A percentile compares a stretch with the other conserved stretches of the same genome.
phyloP scores from a whole-genome alignment of 2,113 vertebrate species.

The Fulmarus glacialis region DNA sequence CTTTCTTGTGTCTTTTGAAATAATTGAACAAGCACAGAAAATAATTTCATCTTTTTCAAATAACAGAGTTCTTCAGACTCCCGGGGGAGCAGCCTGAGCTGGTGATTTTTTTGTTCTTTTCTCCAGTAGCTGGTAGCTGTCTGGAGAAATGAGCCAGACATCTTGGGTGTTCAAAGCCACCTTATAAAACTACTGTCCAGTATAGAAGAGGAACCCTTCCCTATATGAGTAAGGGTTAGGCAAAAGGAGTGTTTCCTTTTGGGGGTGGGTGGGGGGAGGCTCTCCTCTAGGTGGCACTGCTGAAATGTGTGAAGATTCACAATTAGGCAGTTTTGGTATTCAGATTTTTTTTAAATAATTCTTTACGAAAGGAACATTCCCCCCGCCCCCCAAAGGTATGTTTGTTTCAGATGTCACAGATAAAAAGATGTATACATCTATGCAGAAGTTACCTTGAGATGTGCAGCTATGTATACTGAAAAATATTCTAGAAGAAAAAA shows the following conservation, averaged over 20 bases:
- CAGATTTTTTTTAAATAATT: background rate
- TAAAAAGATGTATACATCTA: background rate
- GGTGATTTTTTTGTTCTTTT: background rate
- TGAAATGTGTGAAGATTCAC: background rate
- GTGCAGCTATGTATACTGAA: background rate
- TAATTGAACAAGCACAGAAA: background rate
- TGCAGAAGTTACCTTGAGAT: background rate
- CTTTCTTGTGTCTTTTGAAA: background rate
- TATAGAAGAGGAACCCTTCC: background rate
- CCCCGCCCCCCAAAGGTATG: rapidly evolving
- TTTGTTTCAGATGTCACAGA: background rate
- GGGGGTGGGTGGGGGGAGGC: no score
- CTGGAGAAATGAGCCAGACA: background rate
- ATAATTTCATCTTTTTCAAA: background rate
- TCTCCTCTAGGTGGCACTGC: constrained; percentile 41
- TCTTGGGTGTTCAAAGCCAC: background rate
- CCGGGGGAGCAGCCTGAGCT: background rate
- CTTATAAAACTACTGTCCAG: background rate
- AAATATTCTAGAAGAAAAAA: background rate
- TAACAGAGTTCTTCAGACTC: background rate
- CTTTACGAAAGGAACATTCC: background rate
- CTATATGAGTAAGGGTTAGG: rapidly evolving
- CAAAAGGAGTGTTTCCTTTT: background rate
- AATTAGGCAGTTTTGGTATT: background rate
- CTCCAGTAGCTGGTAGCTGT: background rate